These are phyloP conservation scores for Gambusia yucatana DNA, from an alignment of 2,797 vertebrate species.

Conservation along the genomic window DNA sequence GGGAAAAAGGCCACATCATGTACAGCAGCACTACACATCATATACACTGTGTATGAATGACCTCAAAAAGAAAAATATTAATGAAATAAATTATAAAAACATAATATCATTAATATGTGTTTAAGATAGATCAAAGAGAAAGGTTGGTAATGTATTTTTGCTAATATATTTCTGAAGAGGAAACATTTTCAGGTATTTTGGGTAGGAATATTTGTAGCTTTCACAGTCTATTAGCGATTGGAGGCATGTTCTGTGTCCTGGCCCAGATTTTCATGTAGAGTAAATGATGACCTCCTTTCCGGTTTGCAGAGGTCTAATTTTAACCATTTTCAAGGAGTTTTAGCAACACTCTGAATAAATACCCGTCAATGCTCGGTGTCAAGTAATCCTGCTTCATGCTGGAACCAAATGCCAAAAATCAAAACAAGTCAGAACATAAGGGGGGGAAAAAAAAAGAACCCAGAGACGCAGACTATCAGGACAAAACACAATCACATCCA, in stretches of 20 bases:
- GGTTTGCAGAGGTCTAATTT: slow-evolving; percentile 83
- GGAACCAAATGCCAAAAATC: slow-evolving; percentile 21
- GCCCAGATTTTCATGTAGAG: slow-evolving; percentile 82
- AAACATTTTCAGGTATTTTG: slow-evolving; percentile 15
- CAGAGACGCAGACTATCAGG: slow-evolving; percentile 17
- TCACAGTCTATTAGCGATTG: slow-evolving; percentile 58
- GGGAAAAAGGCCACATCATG: slow-evolving; percentile 58
- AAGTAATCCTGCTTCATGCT: slow-evolving; percentile 13
- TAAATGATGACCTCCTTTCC: slow-evolving; percentile 86
- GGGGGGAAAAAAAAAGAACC: background rate
- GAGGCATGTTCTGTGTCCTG: slow-evolving; percentile 79
- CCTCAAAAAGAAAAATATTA: slow-evolving; percentile 26
- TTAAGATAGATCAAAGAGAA: background rate
- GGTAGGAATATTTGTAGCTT: slow-evolving; percentile 48
- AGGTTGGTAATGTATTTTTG: slow-evolving; percentile 1
- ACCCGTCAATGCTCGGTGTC: slow-evolving; percentile 41
- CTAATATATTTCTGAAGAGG: background rate
- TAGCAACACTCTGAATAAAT: slow-evolving; percentile 68
- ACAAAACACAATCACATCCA: slow-evolving; percentile 39
- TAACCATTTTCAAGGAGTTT: slow-evolving; percentile 83
- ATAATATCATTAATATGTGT: background rate
- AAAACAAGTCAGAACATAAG: slow-evolving; percentile 9
- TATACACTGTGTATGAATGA: slow-evolving; percentile 7
- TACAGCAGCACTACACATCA: slow-evolving; percentile 48
- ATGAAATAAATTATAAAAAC: background rate